A percentile compares a stretch with the other conserved stretches of the same genome.
Evolutionary conservation across 1,140 invertebrate genomes (phyloP).

Genomic region (Lutraria rhynchaena): DNA sequence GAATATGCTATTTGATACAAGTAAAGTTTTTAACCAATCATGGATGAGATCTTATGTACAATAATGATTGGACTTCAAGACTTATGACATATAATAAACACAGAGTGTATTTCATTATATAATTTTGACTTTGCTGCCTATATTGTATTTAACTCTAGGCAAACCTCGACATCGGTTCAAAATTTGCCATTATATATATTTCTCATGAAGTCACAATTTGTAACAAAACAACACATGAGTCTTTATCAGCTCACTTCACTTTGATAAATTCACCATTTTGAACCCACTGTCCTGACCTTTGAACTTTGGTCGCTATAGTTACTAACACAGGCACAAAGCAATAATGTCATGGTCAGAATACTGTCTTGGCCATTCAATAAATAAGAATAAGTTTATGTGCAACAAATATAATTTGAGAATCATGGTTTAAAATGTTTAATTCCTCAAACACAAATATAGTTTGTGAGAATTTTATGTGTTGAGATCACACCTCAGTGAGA

Average conservation of each 20-base stretch:
- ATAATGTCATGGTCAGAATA: constrained; percentile 57
- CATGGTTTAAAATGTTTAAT: constrained; percentile 6
- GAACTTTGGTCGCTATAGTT: constrained; percentile 6
- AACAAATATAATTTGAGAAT: constrained; percentile 13
- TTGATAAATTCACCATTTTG: too few species aligned
- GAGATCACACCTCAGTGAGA: constrained; percentile 34
- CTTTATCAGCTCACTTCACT: too few species aligned
- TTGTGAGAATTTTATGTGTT: constrained; percentile 27
- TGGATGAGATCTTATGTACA: constrained; percentile 31
- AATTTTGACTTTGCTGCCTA: constrained; percentile 32
- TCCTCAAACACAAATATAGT: not conserved
- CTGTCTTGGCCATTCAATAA: constrained; percentile 57
- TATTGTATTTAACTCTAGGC: constrained; percentile 16
- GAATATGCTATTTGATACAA: constrained; percentile 17
- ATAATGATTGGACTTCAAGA: constrained; percentile 19
- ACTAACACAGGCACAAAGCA: constrained; percentile 49
- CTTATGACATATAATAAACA: constrained; percentile 10
- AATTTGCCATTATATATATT: constrained; percentile 26
- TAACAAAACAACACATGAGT: too few species aligned
- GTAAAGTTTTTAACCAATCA: not conserved
- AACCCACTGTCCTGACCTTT: constrained; percentile 19
- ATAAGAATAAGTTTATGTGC: constrained; percentile 17
- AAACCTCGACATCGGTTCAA: constrained; percentile 27
- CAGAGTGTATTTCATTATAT: constrained; percentile 23
- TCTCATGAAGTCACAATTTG: too few species aligned